phyloP scores from a whole-genome alignment of 2,888 invertebrate genomes.

The Campoletis raptor region DNA sequence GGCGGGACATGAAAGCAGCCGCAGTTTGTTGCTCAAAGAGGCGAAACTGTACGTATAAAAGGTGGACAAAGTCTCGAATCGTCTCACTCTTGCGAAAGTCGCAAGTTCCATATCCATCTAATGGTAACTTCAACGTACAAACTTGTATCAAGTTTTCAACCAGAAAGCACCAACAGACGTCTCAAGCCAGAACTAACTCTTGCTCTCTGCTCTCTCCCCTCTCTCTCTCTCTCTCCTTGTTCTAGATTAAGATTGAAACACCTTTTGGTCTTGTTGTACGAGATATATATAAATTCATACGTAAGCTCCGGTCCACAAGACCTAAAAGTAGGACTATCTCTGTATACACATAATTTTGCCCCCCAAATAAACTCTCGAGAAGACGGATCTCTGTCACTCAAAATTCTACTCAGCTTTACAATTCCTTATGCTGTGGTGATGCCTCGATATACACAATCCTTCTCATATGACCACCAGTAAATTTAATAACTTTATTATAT shows the following conservation, averaged over 20 bases:
- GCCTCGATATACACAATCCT: slow-evolving; percentile 31
- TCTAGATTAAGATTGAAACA: slow-evolving; percentile 38
- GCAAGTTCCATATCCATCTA: slow-evolving; percentile 23
- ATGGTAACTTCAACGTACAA: slow-evolving; percentile 52
- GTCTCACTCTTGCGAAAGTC: slow-evolving; percentile 22
- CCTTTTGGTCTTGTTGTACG: not conserved
- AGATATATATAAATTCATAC: not conserved
- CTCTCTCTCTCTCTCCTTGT: slow-evolving; percentile 12
- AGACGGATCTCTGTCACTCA: slow-evolving; percentile 27
- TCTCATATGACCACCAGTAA: slow-evolving; percentile 18
- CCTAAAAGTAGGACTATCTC: slow-evolving; percentile 22
- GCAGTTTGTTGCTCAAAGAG: slow-evolving; percentile 56
- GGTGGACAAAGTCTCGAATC: slow-evolving; percentile 3
- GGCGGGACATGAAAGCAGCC: slow-evolving; percentile 34
- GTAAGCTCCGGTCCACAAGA: not conserved
- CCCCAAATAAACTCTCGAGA: slow-evolving; percentile 32
- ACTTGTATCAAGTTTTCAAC: slow-evolving; percentile 65
- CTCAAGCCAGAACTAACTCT: slow-evolving; percentile 52
- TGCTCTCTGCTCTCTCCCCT: slow-evolving; percentile 14
- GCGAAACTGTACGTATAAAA: slow-evolving; percentile 9
- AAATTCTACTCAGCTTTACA: slow-evolving; percentile 27
- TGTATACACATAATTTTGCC: slow-evolving; percentile 15
- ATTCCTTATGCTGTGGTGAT: slow-evolving; percentile 29
- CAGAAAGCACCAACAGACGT: slow-evolving; percentile 55
- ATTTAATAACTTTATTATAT: slow-evolving; percentile 58